Evolutionary conservation across 2,113 vertebrate species (phyloP), one percentile per base, ranked within the genome.

Genomic region (Chaetodon auriga): DNA sequence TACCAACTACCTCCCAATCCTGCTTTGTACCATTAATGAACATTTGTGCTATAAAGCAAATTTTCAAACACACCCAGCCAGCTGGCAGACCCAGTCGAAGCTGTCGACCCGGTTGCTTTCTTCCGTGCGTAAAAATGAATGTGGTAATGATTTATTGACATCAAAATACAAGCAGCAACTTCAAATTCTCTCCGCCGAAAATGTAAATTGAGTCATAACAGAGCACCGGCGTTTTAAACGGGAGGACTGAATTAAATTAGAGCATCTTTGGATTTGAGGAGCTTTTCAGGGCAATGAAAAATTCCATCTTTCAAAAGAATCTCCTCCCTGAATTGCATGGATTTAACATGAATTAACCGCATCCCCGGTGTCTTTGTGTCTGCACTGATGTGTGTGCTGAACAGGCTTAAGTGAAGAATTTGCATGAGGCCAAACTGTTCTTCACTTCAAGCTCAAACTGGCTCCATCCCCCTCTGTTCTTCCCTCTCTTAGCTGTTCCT

Each of bases 401-500:
- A 75, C 41, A 62, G 48, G 46, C 41, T 51, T 10, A 80, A 71
- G 18, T 36, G 12, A 82, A 45, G 53, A 63, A 65, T 76, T 86
- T 68, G 38, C 53, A 71, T 64, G 60, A 82, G 79, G 57, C 87
- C 61, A 88, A 88, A 87, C 84, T 79, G 88, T 90, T 83, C 91
- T 90, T 90, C 87, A 78, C 61, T 81, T 85, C 36, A 69, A 79
- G 54, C 74, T 85, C 62, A 85, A 79, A 71, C 62, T 66, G 36
- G 13, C 70, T 55, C 45, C 46, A 19, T 4, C 72, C 72, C 58
- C 57, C 70, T 53, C 72, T 63, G 35, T 35, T 38, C 60, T 16
- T 25, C 76, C 12, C 13, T 65, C 45, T 38, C 73, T 66, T 80
- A 72, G 63, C 92, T 85, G 80, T 90, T 85, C 69, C 76, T 80